Evolutionary conservation across 2,113 vertebrate genomes (phyloP).

Genomic region (Pteruthius melanotis): DNA sequence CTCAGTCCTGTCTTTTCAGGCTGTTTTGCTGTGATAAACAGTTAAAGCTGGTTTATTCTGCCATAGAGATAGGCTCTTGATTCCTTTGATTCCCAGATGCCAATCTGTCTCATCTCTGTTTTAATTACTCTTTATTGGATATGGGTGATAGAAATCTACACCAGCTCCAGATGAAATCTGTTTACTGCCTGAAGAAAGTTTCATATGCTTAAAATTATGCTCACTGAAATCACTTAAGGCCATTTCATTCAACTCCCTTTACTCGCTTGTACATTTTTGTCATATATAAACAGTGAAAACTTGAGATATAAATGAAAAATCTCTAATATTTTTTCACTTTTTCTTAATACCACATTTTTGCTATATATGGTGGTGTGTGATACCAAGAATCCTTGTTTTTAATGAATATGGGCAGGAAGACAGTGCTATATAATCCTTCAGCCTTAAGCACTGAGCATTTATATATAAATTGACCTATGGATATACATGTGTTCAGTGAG

Average conservation of each 20-base stretch:
- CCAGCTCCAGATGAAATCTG: background rate
- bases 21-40: background rate
- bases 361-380: background rate
- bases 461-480: background rate
- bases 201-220: background rate
- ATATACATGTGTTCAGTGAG: background rate
- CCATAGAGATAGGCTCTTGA: background rate
- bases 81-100: background rate
- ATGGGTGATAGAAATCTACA: constrained; percentile 21
- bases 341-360: background rate
- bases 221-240: background rate
- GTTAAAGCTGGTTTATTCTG: background rate
- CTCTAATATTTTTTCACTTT: background rate
- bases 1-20: background rate
- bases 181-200: background rate
- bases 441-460: background rate
- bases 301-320: background rate
- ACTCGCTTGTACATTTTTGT: background rate
- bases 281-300: background rate
- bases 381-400: background rate
- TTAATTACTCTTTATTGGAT: constrained; percentile 6
- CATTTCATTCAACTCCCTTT: background rate
- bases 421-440: background rate
- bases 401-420: background rate
- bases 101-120: background rate